Percentiles rank a stretch among this genome's conserved stretches.
Evolutionary conservation across 1,140 invertebrate species (phyloP).

Genomic region (Lamellibrachia luymesi): DNA sequence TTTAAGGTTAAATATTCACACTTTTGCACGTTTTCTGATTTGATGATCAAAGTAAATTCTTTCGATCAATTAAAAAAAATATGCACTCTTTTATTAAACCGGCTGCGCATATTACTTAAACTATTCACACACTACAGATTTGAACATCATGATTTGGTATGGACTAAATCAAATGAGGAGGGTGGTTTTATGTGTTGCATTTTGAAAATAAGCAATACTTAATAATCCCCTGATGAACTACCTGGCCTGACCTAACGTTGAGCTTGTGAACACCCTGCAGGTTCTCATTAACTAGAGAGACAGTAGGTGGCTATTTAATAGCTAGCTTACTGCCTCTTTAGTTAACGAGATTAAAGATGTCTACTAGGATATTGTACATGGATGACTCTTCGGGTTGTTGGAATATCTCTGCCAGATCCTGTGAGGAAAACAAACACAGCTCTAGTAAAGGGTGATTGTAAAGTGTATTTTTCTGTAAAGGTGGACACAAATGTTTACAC

Average conservation of each 20-base stretch:
- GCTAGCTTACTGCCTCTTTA: neutral
- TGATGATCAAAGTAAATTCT: too few species aligned
- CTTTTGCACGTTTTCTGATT: too few species aligned
- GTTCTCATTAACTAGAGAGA: neutral
- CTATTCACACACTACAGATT: too few species aligned
- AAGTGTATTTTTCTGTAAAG: too few species aligned
- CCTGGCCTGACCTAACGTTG: neutral
- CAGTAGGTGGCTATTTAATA: neutral
- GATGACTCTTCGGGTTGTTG: neutral
- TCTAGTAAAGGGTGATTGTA: neutral
- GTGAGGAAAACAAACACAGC: neutral
- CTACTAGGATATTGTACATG: too few species aligned
- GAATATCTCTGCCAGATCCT: neutral
- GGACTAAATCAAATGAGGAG: neutral
- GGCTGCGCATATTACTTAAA: too few species aligned
- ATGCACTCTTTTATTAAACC: too few species aligned
- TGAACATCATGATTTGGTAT: too few species aligned
- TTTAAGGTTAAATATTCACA: too few species aligned
- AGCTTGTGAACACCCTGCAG: neutral
- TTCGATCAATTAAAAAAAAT: too few species aligned
- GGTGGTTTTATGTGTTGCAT: neutral
- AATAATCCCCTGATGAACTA: neutral
- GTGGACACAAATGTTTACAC: too few species aligned
- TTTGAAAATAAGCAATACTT: neutral
- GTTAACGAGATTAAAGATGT: neutral